A percentile compares a stretch with the other conserved stretches of the same genome.
Conservation (phyloP, 2,797 vertebrate species). For the Corythornis leucogaster region DNA sequence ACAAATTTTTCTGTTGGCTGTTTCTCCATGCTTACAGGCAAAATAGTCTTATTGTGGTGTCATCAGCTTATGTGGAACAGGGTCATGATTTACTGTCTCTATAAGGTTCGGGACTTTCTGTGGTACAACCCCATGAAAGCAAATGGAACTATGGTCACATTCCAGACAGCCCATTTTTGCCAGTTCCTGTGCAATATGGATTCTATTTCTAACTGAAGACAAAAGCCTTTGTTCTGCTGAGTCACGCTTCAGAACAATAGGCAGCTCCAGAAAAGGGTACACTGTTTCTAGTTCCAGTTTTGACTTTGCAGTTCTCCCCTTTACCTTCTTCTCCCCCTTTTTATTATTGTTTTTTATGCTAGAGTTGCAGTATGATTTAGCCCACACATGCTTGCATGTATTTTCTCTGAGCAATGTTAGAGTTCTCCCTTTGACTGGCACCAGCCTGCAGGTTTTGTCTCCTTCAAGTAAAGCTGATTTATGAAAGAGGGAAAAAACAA, state of each 20-base stretch:
- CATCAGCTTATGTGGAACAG: neutral
- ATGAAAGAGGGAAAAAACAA: neutral
- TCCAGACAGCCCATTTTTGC: neutral
- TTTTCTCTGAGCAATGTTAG: neutral
- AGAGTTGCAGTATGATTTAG: neutral
- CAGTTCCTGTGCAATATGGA: neutral
- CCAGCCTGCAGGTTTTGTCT: neutral
- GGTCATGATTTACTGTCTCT: neutral
- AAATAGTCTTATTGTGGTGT: neutral
- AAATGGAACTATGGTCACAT: neutral
- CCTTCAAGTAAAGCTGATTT: neutral
- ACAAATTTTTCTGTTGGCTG: neutral
- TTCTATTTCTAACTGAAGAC: neutral
- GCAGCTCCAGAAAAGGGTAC: neutral
- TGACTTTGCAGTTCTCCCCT: slow-evolving; percentile 3
- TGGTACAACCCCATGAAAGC: neutral
- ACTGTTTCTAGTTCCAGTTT: neutral
- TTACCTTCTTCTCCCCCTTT: neutral
- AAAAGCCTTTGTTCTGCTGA: slow-evolving; percentile 31
- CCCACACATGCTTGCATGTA: fast-evolving
- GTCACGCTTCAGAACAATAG: neutral
- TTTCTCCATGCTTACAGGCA: neutral
- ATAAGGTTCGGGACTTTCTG: neutral
- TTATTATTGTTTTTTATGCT: neutral
- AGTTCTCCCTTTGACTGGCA: neutral